phyloP scores from a whole-genome alignment of 2,113 vertebrate genomes.

The Syngnathoides biaculeatus region DNA sequence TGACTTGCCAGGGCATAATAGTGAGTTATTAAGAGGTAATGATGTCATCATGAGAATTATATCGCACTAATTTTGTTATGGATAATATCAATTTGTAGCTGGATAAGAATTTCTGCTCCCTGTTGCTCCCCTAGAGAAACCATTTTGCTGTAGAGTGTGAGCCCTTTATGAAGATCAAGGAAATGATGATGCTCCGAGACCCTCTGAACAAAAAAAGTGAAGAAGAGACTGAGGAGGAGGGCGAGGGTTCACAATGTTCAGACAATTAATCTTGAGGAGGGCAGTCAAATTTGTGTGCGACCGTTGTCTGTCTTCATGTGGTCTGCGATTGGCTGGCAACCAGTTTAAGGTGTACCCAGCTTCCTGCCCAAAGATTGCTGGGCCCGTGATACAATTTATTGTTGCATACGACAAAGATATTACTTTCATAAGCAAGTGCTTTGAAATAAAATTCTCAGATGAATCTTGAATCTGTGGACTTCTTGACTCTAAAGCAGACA shows the following conservation, averaged over 20 bases:
- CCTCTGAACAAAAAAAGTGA: slow-evolving; percentile 36
- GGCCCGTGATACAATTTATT: no score
- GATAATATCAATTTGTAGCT: no score
- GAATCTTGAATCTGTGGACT: neutral
- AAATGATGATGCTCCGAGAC: slow-evolving; percentile 49
- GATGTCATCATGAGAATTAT: no score
- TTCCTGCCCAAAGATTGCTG: no score
- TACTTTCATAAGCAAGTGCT: neutral
- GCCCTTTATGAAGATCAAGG: slow-evolving; percentile 52
- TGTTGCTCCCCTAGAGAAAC: slow-evolving; percentile 64
- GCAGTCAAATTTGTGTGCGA: neutral
- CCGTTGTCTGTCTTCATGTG: no score
- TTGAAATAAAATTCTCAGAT: neutral
- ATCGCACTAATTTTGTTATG: no score
- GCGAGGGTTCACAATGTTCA: neutral
- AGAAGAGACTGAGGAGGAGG: neutral
- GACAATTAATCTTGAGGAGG: neutral
- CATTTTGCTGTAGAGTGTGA: slow-evolving; percentile 53
- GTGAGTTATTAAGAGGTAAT: no score
- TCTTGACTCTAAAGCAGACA: no score
- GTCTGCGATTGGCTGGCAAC: no score
- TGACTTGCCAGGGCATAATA: neutral
- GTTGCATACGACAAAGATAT: neutral
- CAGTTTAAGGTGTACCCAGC: no score
- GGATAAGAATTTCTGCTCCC: slow-evolving; percentile 6